Percentiles rank a stretch among this genome's conserved stretches.
Conservation (phyloP, 2,113 vertebrate genomes). For the Oryzias curvinotus region DNA sequence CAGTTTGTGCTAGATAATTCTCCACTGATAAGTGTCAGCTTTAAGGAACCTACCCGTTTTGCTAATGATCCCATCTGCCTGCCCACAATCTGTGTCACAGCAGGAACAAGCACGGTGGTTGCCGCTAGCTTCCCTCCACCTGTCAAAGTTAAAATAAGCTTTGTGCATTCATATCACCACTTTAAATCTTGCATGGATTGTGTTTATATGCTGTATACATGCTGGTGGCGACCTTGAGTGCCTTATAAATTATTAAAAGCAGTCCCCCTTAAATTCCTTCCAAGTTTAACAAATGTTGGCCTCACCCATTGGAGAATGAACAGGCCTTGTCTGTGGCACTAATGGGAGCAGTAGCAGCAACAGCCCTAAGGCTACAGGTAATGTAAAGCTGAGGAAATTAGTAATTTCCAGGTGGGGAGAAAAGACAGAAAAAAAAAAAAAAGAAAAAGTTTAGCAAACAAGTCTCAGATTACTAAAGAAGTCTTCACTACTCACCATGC, state of each 20-base stretch:
- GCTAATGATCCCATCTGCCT: background rate
- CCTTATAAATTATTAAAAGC: background rate
- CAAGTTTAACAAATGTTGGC: background rate
- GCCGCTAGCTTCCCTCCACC: slow-evolving; percentile 53
- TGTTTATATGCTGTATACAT: no score
- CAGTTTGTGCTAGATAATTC: no score
- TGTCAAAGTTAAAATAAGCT: slow-evolving; percentile 4
- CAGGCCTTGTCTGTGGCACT: slow-evolving; percentile 56
- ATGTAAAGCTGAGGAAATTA: slow-evolving; percentile 54
- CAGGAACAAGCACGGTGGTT: slow-evolving; percentile 39
- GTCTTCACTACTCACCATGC: slow-evolving; percentile 32
- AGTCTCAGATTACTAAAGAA: no score
- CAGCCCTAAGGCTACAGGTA: slow-evolving; percentile 58
- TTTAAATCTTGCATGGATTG: background rate
- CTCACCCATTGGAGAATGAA: slow-evolving; percentile 61
- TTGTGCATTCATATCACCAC: background rate
- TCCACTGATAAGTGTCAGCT: no score
- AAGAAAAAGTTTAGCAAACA: no score
- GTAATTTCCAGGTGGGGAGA: background rate
- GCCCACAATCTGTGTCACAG: slow-evolving; percentile 47
- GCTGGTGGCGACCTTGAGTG: no score
- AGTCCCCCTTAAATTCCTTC: background rate
- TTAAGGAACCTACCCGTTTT: no score
- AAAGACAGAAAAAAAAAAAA: no score
- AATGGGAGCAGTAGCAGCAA: background rate